Base-by-base conservation (phyloP, 2,113 vertebrate species). In the Chionodraco myersi region DNA sequence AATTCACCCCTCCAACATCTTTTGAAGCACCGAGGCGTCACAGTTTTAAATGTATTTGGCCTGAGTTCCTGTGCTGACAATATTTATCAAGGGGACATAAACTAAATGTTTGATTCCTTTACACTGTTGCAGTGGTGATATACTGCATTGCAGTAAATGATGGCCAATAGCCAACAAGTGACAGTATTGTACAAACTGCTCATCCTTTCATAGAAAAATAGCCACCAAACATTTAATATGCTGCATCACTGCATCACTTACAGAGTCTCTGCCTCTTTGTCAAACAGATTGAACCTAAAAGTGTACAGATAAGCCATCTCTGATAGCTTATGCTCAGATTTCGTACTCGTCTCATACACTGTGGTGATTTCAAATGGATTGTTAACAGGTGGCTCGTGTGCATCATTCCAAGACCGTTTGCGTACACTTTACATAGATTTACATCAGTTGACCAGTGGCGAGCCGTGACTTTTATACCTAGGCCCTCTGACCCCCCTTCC, bases 401-500 rank as follows among this genome's bases (percentile, higher is more conserved):
- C 62, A 44, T 89, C 60, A 56, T 52, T 52, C 51, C 45, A 2
- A n/a, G n/a, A 13, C 21, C 52, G 41, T 86, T 90, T 87, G 68
- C 63, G 51, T 86, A 63, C 26, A 30, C 68, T 92, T 91, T 92
- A 85, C 89, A 91, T 91, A 89, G 45, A 92, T 93, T 93, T 92
- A 68, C 90, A 87, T 92, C 79, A 72, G 81, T 73, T 89, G 85
- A 81, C 89, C 21, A 21, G 21, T 21, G 21, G 21, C 21, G 21
- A 21, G 21, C 21, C 21, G 21, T 21, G 21, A 21, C 21, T 21
- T 21, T 21, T 21, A 21, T 21, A 21, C 21, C 21, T 21, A 21
- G 21, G 21, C 21, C 21, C 21, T 21, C 21, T 21, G 21, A 21
- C 21, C 21, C 21, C 21, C 21, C 21, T 21, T 21, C 21, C 21